A percentile compares a stretch with the other conserved stretches of the same genome.
Conservation (phyloP, 2,113 vertebrate genomes). For the Plestiodon gilberti region DNA sequence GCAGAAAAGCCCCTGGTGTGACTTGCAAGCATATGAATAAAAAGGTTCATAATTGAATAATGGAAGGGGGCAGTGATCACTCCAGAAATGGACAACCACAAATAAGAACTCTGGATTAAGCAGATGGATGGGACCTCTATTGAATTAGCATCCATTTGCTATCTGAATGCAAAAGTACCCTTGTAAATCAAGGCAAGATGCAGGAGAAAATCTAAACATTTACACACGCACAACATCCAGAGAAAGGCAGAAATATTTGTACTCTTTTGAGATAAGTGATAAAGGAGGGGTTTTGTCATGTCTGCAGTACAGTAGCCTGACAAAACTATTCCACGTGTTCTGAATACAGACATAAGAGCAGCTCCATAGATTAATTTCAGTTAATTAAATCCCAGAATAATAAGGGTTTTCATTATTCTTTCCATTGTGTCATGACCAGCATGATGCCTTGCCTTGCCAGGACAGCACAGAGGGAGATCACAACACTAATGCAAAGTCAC, state of each 20-base stretch:
- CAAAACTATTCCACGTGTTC: not conserved
- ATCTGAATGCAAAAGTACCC: not conserved
- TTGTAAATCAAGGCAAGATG: not conserved
- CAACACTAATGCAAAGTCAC: not conserved
- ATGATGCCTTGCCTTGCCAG: not conserved
- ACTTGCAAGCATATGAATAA: slow-evolving; percentile 30
- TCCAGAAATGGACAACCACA: not conserved
- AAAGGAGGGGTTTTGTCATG: not conserved
- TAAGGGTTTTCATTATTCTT: slow-evolving; percentile 15
- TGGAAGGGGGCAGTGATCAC: not conserved
- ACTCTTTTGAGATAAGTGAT: not conserved
- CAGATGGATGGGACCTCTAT: not conserved
- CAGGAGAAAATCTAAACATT: not conserved
- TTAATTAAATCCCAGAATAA: slow-evolving; percentile 28
- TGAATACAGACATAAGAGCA: not conserved
- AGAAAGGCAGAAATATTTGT: not conserved
- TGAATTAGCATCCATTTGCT: not conserved
- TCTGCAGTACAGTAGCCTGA: not conserved
- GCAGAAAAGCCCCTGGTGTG: slow-evolving; percentile 1
- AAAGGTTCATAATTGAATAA: slow-evolving; percentile 45
- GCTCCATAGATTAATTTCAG: not conserved
- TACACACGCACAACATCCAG: not conserved
- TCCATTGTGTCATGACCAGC: not conserved
- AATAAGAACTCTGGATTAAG: slow-evolving; percentile 1
- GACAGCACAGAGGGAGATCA: not conserved